Evolutionary conservation across 2,113 vertebrate genomes (phyloP), one percentile per base, ranked within the genome.

Genomic region (Motacilla alba): DNA sequence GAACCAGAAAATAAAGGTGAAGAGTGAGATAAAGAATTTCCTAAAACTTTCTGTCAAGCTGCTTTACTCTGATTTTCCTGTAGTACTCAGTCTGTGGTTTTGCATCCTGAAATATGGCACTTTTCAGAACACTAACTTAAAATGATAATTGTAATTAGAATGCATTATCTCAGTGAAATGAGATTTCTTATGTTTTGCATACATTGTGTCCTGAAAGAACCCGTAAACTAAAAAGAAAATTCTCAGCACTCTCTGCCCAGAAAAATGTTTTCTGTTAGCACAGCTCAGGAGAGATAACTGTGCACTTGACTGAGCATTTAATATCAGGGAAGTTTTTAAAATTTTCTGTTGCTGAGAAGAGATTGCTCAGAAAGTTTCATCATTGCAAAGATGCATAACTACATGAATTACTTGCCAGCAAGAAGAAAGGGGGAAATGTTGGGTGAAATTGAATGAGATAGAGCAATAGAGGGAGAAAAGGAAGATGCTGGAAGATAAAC

Each of bases 391-490:
- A 77, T 89, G 80, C 86, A 92, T 95, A 97, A 90, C 95, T 97
- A 96, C 89, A 89, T 87, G 60, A 97, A 95, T 97, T 97, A 94
- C 90, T 96, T 30, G 44, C 95, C 96, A 97, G 96, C 75, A 98
- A 87, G 79, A 98, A 97, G 95, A 97, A 97, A 96, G 89, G 87
- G 87, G 91, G 89, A 97, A 98, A 96, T 86, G 96, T 95, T 95
- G 97, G 81, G 93, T 97, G 96, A 98, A 98, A 98, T 97, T 96
- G 95, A 97, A 89, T 70, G 86, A 69, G 95, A 95, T 89, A 96
- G 93, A 97, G 96, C 92, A 93, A 94, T 35, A 44, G 90, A 90
- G 92, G 67, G 64, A 93, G 92, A 44, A 96, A 94, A 84, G 59
- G 62, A 95, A 98, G 95, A 83, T 83, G 67, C 72, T 64, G 66